Evolutionary conservation across 2,797 vertebrate genomes (phyloP).

Genomic region (Myotis findleyi): DNA sequence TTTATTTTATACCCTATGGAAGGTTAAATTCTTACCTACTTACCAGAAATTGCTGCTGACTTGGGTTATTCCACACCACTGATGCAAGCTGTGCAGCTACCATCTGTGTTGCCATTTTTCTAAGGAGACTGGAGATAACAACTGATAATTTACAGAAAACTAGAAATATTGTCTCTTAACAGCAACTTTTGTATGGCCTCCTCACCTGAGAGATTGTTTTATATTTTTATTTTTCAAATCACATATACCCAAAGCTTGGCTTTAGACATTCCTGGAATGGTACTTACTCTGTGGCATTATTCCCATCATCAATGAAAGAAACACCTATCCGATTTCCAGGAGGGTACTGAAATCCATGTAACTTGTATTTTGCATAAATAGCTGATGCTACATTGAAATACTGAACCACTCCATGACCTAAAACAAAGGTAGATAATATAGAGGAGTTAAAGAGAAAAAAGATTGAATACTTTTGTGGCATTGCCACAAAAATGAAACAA

Average conservation of each 20-base stretch:
- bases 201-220: slow-evolving; percentile 41
- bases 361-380: slow-evolving; percentile 96
- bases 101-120: slow-evolving; percentile 96
- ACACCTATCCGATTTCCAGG: slow-evolving; percentile 95
- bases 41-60: slow-evolving; percentile 91
- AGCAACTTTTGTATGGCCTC: background rate
- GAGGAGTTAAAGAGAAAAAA: slow-evolving; percentile 9
- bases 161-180: slow-evolving; percentile 20
- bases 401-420: slow-evolving; percentile 95
- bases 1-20: background rate
- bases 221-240: background rate
- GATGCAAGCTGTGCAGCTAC: slow-evolving; percentile 96
- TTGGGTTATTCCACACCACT: slow-evolving; percentile 90
- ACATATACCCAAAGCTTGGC: background rate
- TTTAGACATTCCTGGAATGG: background rate
- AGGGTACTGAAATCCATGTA: slow-evolving; percentile 97
- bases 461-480: background rate
- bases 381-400: slow-evolving; percentile 96
- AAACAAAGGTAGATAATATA: slow-evolving; percentile 64
- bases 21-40: slow-evolving; percentile 79
- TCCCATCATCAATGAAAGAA: slow-evolving; percentile 94
- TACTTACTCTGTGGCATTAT: slow-evolving; percentile 93
- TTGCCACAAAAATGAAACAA: slow-evolving; percentile 23
- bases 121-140: slow-evolving; percentile 91
- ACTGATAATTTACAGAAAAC: slow-evolving; percentile 54